phyloP scores from a whole-genome alignment of 2,888 invertebrate species.

The Hirtodrosophila histrioides region DNA sequence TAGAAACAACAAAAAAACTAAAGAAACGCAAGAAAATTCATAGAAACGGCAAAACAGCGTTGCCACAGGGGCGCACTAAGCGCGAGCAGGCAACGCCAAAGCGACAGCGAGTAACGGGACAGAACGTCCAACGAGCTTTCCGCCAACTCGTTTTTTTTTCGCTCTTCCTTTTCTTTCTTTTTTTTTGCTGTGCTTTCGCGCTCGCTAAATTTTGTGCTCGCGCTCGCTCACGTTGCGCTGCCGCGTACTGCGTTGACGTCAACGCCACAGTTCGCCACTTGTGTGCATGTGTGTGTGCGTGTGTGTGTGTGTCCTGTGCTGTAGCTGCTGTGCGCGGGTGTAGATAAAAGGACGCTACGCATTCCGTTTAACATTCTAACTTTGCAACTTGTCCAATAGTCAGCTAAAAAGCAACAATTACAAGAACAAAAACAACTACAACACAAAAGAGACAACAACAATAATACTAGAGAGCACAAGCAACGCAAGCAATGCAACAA shows the following conservation, averaged over 20 bases:
- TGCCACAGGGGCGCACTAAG: conserved; percentile 33
- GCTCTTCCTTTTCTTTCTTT: neutral
- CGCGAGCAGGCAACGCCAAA: conserved; percentile 10
- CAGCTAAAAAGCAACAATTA: conserved; percentile 24
- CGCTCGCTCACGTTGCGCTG: conserved; percentile 3
- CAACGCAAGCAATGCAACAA: conserved; percentile 16
- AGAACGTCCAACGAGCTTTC: conserved; percentile 20
- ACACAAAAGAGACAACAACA: conserved; percentile 2
- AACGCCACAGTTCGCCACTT: conserved; percentile 4
- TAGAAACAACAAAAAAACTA: conserved; percentile 4
- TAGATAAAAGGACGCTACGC: conserved; percentile 44
- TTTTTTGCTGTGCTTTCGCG: conserved; percentile 31
- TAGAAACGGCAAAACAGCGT: conserved; percentile 26
- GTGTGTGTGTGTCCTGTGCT: conserved; percentile 2
- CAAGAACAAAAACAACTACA: conserved; percentile 6
- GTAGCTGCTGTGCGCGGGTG: conserved; percentile 23
- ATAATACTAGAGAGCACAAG: conserved; percentile 13
- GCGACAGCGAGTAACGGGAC: conserved; percentile 47
- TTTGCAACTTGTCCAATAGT: neutral
- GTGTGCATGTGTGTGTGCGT: conserved; percentile 9
- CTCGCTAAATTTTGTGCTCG: conserved; percentile 27
- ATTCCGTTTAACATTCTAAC: conserved; percentile 2
- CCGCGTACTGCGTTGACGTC: conserved; percentile 5
- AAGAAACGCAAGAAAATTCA: conserved; percentile 5
- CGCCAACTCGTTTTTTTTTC: neutral